These are phyloP conservation scores for Trissolcus japonicus DNA, from an alignment of 2,888 invertebrate species.

Conservation along the genomic window DNA sequence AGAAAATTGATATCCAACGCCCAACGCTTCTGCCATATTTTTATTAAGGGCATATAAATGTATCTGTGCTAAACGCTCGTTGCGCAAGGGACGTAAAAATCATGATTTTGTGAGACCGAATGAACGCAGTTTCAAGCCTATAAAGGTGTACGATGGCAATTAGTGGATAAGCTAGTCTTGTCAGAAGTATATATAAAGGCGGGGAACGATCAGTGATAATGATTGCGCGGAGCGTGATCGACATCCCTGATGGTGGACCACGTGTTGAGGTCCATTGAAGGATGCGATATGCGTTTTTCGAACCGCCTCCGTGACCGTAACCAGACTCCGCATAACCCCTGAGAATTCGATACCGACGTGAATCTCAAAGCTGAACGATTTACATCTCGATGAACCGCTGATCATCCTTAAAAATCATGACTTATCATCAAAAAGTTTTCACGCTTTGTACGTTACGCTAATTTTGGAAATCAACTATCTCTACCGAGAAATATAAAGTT, in stretches of 20 bases:
- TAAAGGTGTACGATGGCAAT: slow-evolving; percentile 49
- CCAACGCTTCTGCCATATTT: neutral
- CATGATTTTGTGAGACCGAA: slow-evolving; percentile 3
- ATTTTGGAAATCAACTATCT: slow-evolving; percentile 25
- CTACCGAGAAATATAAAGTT: slow-evolving; percentile 1
- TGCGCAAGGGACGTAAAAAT: slow-evolving; percentile 33
- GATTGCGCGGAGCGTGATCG: slow-evolving; percentile 71
- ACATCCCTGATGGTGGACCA: slow-evolving; percentile 66
- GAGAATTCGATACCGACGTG: slow-evolving; percentile 57
- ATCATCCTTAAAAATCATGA: slow-evolving; percentile 40
- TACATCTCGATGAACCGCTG: slow-evolving; percentile 63
- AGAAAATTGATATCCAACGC: neutral
- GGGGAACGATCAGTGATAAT: slow-evolving; percentile 72
- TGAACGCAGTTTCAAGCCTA: slow-evolving; percentile 28
- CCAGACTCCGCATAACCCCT: slow-evolving; percentile 55
- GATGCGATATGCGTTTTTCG: slow-evolving; percentile 50
- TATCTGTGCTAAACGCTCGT: slow-evolving; percentile 16
- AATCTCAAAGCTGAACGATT: slow-evolving; percentile 58
- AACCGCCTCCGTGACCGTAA: slow-evolving; percentile 47
- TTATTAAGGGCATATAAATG: neutral
- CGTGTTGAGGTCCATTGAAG: slow-evolving; percentile 61
- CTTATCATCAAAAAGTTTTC: slow-evolving; percentile 33
- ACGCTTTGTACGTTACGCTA: slow-evolving; percentile 24
- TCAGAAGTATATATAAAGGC: slow-evolving; percentile 47
- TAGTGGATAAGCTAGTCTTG: slow-evolving; percentile 46